These are phyloP conservation scores for Hydrozoanthus gracilis DNA, from an alignment of 92 coral and sea anemone genomes.

Conservation along the genomic window DNA sequence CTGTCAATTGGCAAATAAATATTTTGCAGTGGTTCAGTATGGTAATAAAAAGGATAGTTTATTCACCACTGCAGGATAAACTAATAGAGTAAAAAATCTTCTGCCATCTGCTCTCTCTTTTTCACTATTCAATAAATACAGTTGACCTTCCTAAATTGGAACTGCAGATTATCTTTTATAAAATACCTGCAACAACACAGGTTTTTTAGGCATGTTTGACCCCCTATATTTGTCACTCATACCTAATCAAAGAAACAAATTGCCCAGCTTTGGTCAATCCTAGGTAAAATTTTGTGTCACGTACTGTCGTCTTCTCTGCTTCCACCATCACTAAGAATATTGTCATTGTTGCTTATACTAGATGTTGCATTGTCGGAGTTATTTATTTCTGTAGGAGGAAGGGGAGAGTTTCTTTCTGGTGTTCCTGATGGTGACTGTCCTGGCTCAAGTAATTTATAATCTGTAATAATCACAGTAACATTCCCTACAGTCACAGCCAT, in stretches of 20 bases:
- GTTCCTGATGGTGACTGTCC: slow-evolving; percentile 77
- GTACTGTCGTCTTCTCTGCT: slow-evolving; percentile 55
- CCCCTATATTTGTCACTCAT: background rate
- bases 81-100: too few relatives aligned
- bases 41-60: too few relatives aligned
- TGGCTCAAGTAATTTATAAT: slow-evolving; percentile 90
- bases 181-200: background rate
- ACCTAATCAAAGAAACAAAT: background rate
- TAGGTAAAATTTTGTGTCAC: background rate
- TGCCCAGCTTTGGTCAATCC: too few relatives aligned
- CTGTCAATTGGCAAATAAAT: too few relatives aligned
- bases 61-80: too few relatives aligned
- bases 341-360: slow-evolving; percentile 57
- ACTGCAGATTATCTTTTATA: background rate
- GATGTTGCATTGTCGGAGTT: slow-evolving; percentile 68
- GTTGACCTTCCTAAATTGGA: too few relatives aligned
- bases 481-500: slow-evolving; percentile 95
- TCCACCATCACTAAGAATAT: slow-evolving; percentile 71
- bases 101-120: too few relatives aligned
- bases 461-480: slow-evolving; percentile 95
- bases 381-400: slow-evolving; percentile 59
- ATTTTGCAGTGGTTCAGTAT: too few relatives aligned
- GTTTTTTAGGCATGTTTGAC: background rate
- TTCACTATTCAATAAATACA: too few relatives aligned
- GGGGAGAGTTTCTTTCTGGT: slow-evolving; percentile 78